Base-by-base conservation (phyloP, 1,140 invertebrate species). In the Drosophila guanche region DNA sequence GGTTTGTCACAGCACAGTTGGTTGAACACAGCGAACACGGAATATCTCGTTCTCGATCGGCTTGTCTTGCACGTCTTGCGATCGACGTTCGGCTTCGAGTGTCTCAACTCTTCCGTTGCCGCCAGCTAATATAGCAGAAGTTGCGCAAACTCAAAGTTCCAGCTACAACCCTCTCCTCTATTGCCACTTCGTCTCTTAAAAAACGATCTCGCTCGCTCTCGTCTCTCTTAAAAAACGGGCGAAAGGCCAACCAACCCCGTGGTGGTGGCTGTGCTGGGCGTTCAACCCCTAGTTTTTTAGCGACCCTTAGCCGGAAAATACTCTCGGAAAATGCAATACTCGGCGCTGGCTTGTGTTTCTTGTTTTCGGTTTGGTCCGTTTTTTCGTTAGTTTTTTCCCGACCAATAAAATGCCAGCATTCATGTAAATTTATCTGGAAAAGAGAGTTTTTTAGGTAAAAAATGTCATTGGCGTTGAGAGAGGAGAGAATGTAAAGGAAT, bases 51-150 rank as follows among this genome's bases (percentile, higher is more conserved):
- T 25, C 54, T 56, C 68, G 58, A 76, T 81, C 60, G 51, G 51
- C 58, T 60, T 58, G 50, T 58, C 50, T 77, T 58, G 46, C 62
- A 62, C 59, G 56, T 55, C 75, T 41, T 42, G 56, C 78, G 74
- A 84, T 90, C 60, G 62, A 90, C 85, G 86, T 88, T 90, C 88
- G 83, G 89, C 90, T 71, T 71, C 76, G 60, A 62, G 68, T 91
- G 89, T 79, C 72, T 90, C 84, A 91, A 90, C 90, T 90, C 86
- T 90, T 90, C 77, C 83, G 63, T 70, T 41, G 48, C 43, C 41
- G 42, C 55, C 59, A 45, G 73, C 77, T 89, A 90, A 90, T 90
- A 90, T 90, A 90, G 88, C 56, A 84, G 74, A 90, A 81, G 85
- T 65, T 71, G 47, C 62, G 70, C 66, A 81, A 88, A 47, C 33